Conservation (phyloP, 2,888 invertebrate genomes). For the Agrypnus murinus region DNA sequence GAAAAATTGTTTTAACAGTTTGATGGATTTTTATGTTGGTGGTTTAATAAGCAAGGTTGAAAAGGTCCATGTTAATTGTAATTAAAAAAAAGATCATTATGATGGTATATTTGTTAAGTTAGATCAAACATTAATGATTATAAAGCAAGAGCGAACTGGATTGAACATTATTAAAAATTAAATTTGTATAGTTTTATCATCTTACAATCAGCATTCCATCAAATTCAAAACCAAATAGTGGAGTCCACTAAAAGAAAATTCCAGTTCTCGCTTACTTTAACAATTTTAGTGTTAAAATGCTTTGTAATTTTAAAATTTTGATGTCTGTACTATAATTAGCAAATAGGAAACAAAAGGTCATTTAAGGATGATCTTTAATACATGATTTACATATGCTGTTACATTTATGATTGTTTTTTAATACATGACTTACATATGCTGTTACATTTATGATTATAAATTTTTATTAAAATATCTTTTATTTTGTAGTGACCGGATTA, state of each 20-base stretch:
- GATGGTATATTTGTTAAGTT: slow-evolving; percentile 8
- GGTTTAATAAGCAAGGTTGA: slow-evolving; percentile 54
- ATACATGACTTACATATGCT: slow-evolving; percentile 10
- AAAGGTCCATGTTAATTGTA: slow-evolving; percentile 55
- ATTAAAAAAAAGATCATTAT: slow-evolving; percentile 27
- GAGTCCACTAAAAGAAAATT: no score
- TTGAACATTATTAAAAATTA: no score
- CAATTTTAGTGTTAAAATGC: slow-evolving; percentile 20
- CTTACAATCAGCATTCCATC: no score
- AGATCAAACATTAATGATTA: neutral
- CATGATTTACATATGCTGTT: slow-evolving; percentile 17
- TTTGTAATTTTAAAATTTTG: slow-evolving; percentile 19
- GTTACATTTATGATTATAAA: neutral
- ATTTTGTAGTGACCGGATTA: no score
- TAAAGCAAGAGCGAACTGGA: slow-evolving; percentile 21
- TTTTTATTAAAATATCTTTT: no score
- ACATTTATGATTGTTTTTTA: neutral
- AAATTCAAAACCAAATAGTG: no score
- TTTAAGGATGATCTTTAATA: neutral
- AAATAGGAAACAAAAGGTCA: slow-evolving; percentile 9
- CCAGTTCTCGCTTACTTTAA: slow-evolving; percentile 13
- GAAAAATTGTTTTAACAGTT: slow-evolving; percentile 37
- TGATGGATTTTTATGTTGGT: slow-evolving; percentile 41
- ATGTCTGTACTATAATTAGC: slow-evolving; percentile 22
- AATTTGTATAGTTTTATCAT: no score